Evolutionary conservation across 2,888 invertebrate genomes (phyloP).

Genomic region (Protophormia terraenovae): DNA sequence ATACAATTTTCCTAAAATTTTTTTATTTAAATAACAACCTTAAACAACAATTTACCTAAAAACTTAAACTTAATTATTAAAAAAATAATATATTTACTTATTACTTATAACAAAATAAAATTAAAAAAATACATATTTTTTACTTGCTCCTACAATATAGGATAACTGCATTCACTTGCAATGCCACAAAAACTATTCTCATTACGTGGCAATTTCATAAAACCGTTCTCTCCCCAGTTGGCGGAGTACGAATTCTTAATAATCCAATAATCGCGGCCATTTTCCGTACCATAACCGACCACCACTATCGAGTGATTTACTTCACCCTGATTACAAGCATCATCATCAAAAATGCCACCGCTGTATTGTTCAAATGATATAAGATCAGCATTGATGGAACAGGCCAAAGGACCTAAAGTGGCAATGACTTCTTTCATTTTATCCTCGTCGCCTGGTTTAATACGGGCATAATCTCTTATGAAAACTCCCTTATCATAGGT

Average conservation of each 20-base stretch:
- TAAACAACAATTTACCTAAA: background rate
- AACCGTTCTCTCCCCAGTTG: constrained; percentile 80
- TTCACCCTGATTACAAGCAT: constrained; percentile 77
- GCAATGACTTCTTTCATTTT: constrained; percentile 80
- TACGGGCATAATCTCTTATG: constrained; percentile 78
- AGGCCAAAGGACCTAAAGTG: constrained; percentile 78
- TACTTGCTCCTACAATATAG: constrained; percentile 72
- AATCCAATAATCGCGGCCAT: constrained; percentile 79
- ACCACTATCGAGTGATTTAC: constrained; percentile 79
- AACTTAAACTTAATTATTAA: background rate
- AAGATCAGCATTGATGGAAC: constrained; percentile 77
- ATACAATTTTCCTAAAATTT: background rate
- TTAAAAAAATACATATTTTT: background rate
- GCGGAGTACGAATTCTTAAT: constrained; percentile 79
- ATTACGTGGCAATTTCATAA: constrained; percentile 77
- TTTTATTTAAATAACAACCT: background rate
- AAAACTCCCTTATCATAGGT: constrained; percentile 73
- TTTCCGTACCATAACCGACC: constrained; percentile 78
- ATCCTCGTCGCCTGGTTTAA: constrained; percentile 78
- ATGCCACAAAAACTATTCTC: constrained; percentile 79
- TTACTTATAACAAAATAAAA: too few relatives aligned
- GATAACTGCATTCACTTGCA: constrained; percentile 80
- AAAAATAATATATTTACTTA: background rate
- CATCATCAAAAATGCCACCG: constrained; percentile 78
- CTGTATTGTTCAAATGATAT: constrained; percentile 78